Base-by-base conservation (phyloP, 2,797 vertebrate species). In the Phrynocephalus vlangalii region DNA sequence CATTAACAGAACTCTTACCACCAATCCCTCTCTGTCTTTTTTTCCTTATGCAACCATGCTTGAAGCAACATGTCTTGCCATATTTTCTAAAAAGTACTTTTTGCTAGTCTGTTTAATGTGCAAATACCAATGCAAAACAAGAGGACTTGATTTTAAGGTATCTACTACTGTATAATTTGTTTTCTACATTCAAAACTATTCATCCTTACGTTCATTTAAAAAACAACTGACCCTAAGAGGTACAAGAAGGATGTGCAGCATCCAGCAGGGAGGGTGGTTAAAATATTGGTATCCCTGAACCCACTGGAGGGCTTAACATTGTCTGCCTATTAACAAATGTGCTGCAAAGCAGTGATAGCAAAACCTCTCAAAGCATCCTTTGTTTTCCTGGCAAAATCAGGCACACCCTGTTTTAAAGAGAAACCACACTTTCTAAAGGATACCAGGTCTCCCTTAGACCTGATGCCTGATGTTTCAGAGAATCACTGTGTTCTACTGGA, bases 101-200 rank as follows among this genome's bases (percentile, higher is more conserved):
- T 22, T 60, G 78, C 7, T 86, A 68, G 63, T 60, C 5, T n/a
- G 79, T 88, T 70, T 91, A 83, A 38, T 86, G 22, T 56, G 67
- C 63, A 83, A 72, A 85, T 77, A 76, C 20, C 70, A 83, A 75
- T 63, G 24, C 6, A 6, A 84, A 84, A 72, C 52, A 6, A 44
- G 75, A 26, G 52, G 60, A 18, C 50, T 18, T 6, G 24, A 10
- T 48, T 48, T 48, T 63, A 13, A 84, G 26, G 20, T 70, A 13
- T 44, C 26, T 30, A 16, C 10, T 28, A 63, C 71, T 75, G 24
- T 26, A 20, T 15, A 63, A 56, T 10, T 56, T 56, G 9, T 9
- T 56, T 56, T 56, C 52, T 56, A 13, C 26, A 22, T 68, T 7
- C 67, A 68, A 26, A 24, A 6, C 30, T 30, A 33, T 18, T 38